Evolutionary conservation across 2,888 invertebrate species (phyloP), one percentile per base, ranked within the genome.

Genomic region (Erebia epiphron): DNA sequence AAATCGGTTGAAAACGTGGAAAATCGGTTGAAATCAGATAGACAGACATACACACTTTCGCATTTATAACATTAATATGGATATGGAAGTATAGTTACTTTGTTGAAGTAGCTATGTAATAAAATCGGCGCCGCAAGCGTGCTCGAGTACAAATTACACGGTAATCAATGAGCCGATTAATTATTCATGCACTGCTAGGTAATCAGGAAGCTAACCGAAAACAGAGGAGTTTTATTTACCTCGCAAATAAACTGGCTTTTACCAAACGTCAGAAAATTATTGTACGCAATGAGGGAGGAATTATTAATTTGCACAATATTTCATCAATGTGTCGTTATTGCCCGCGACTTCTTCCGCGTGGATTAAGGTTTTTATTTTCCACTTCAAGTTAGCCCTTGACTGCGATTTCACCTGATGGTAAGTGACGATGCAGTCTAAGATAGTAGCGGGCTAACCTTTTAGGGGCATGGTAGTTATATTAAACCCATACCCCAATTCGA

Each of bases 121-220:
- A 21, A 65, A 54, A 65, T 21, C 58, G 14, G 65, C 49, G 52
- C 21, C 65, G 43, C 60, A 26, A 67, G 46, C 67, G 49, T 26
- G 14, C 70, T 56, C 66, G 52, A 60, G 68, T 56, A 68, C 70
- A 70, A 67, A 72, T 72, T 72, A 72, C 72, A 74, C 63, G 67
- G 70, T 74, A 74, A 72, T 74, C 72, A 74, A 72, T 72, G 74
- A 67, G 56, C 68, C 74, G 74, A 64, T 70, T 74, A 74, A 74
- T 72, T 72, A 74, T 72, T 66, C 74, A 74, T 70, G 74, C 74
- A 69, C 70, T 68, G 74, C 70, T 68, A 63, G 67, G 74, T 74
- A 74, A 74, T 74, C 72, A 70, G 68, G 72, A 74, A 74, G 72
- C 67, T 74, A 74, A 74, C 72, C 72, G 70, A 72, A 74, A 68